Conservation (phyloP, 2,797 vertebrate genomes). For the Alosa sapidissima region DNA sequence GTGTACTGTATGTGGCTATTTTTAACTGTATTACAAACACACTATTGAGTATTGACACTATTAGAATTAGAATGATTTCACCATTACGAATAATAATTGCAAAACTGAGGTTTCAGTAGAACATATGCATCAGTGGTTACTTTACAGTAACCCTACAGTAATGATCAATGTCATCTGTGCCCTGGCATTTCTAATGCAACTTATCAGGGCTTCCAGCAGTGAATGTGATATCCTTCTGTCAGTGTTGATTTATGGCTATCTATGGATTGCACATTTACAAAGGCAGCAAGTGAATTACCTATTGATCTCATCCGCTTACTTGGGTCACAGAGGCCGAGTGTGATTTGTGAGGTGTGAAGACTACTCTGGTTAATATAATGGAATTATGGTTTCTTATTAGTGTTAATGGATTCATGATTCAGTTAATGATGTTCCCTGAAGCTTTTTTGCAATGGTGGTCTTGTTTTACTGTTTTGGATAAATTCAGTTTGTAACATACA, state of each 20-base stretch:
- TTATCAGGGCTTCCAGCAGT: constrained; percentile 16
- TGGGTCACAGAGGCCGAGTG: constrained; percentile 29
- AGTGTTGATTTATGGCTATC: constrained; percentile 50
- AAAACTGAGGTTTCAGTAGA: neutral
- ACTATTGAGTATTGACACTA: neutral
- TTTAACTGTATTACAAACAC: neutral
- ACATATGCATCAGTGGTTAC: neutral
- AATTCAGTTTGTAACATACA: neutral
- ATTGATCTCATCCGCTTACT: constrained; percentile 42
- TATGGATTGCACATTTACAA: constrained; percentile 48
- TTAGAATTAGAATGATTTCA: neutral
- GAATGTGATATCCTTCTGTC: constrained; percentile 40
- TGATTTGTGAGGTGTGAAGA: constrained; percentile 44
- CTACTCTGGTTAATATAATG: constrained; percentile 40
- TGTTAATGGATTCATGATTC: constrained; percentile 40
- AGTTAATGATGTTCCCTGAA: constrained; percentile 21
- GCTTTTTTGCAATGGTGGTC: neutral
- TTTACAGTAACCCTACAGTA: neutral
- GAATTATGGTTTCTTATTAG: constrained; percentile 38
- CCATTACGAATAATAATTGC: neutral
- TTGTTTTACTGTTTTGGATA: constrained; percentile 2
- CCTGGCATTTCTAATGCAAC: neutral
- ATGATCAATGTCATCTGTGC: neutral
- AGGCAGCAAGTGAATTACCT: constrained; percentile 56
- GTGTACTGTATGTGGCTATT: neutral